A percentile compares a stretch with the other conserved stretches of the same genome.
phyloP scores from a whole-genome alignment of 1,140 invertebrate species.

The Pissodes strobi region DNA sequence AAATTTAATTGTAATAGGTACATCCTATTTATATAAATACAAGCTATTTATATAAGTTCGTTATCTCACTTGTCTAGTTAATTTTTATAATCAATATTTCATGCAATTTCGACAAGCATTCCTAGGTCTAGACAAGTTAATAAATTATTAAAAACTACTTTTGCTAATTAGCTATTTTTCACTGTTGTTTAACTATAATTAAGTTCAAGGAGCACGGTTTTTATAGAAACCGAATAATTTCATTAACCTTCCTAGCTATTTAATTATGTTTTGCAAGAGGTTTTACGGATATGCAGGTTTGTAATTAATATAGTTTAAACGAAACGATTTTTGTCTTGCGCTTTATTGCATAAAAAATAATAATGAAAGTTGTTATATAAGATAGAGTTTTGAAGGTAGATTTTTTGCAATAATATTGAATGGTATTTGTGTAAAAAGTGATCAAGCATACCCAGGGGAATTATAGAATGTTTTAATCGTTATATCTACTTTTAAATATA shows the following conservation, averaged over 20 bases:
- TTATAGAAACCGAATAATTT: neutral
- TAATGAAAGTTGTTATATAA: neutral
- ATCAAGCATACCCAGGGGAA: too few species aligned
- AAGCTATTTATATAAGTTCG: neutral
- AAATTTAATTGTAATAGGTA: too few species aligned
- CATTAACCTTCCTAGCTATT: conserved; percentile 1
- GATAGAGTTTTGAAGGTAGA: neutral
- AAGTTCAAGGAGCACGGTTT: conserved; percentile 11
- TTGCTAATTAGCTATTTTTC: conserved; percentile 6
- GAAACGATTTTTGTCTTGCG: neutral
- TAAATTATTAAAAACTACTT: neutral
- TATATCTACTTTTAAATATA: too few species aligned
- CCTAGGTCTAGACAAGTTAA: conserved; percentile 1
- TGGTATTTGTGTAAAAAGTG: too few species aligned
- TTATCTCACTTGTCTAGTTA: neutral
- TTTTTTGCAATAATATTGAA: neutral
- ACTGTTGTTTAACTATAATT: neutral
- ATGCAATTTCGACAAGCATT: neutral
- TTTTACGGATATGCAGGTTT: conserved; percentile 2
- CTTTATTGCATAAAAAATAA: neutral
- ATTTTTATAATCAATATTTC: conserved; percentile 3
- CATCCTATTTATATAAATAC: too few species aligned
- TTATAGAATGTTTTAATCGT: too few species aligned
- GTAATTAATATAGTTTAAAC: neutral
- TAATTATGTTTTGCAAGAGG: conserved; percentile 4